Base-by-base conservation (phyloP, 2,888 invertebrate species). In the Drosophila falleni region DNA sequence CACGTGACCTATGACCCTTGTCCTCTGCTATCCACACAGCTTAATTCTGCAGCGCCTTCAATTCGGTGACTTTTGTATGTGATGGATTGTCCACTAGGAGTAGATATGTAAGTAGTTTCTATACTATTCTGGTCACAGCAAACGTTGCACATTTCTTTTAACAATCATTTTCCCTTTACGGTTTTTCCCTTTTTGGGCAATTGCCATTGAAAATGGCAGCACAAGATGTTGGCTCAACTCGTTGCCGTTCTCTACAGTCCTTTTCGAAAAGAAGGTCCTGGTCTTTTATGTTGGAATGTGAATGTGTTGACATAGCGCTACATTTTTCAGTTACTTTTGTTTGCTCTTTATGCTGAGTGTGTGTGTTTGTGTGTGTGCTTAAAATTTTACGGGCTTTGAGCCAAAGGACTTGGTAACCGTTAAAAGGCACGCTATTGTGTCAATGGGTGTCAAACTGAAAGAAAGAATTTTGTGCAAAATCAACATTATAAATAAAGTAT, bases 231-330 rank as follows among this genome's bases (percentile, higher is more conserved):
- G 35, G 41, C 26, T 15, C 42, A 60, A 47, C 69, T 63, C 56
- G 44, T 63, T 60, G 69, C 15, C 37, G 10, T 33, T 55, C 31
- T 29, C 39, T 58, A n/a, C 8, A 23, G 63, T 65, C 61, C 73
- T 60, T 56, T 55, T 47, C 70, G 56, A 55, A 29, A 13, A 13
- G 11, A 31, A 13, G 49, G 41, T 37, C 13, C 47, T 53, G 64
- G 49, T 13, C 73, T 29, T 50, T 67, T 41, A 63, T 33, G 50
- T 51, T 65, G 68, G 55, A 54, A 77, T 61, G 64, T 64, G 72
- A 74, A 74, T 84, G 71, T 84, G 85, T 87, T 84, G 83, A 84
- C 83, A 87, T 81, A 73, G 87, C 78, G 78, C 84, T 74, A 87
- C 72, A 87, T 79, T 83, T 83, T 87, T 69, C 77, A 83, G 84